Conservation (phyloP, 2,888 invertebrate species). For the Crepidodera aurea region DNA sequence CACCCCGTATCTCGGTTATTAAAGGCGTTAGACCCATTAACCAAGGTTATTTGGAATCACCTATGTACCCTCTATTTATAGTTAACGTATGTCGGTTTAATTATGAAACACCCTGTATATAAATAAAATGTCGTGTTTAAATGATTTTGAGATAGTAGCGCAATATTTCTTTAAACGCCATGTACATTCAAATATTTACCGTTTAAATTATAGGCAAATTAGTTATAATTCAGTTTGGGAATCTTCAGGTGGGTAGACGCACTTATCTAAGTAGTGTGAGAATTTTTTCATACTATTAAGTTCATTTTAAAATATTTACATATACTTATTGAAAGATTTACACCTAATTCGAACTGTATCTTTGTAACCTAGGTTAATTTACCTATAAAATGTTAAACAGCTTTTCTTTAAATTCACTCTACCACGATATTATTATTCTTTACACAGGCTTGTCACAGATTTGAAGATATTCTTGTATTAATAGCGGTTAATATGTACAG, state of each 20-base stretch:
- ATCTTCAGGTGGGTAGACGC: background rate
- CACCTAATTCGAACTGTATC: background rate
- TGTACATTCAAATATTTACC: too few relatives aligned
- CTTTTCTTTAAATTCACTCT: conserved; percentile 12
- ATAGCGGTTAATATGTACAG: conserved; percentile 23
- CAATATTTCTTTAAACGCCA: too few relatives aligned
- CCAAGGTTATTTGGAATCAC: too few relatives aligned
- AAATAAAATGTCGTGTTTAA: too few relatives aligned
- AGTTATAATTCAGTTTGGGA: background rate
- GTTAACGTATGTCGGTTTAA: too few relatives aligned
- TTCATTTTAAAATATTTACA: background rate
- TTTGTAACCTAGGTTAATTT: conserved; percentile 4
- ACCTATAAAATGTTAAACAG: conserved; percentile 4
- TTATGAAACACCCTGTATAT: too few relatives aligned
- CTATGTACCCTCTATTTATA: too few relatives aligned
- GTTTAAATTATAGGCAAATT: background rate
- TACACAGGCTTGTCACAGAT: conserved; percentile 15
- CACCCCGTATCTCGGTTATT: too few relatives aligned
- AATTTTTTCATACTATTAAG: background rate
- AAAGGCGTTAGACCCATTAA: too few relatives aligned
- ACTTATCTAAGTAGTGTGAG: conserved; percentile 1
- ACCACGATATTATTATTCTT: conserved; percentile 13
- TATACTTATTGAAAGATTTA: conserved; percentile 1
- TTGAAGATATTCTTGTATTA: conserved; percentile 17
- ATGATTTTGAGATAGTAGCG: too few relatives aligned